A percentile compares a stretch with the other conserved stretches of the same genome.
These are phyloP conservation scores for Xylophagus ater DNA, from an alignment of 2,888 invertebrate genomes.

Conservation along the genomic window DNA sequence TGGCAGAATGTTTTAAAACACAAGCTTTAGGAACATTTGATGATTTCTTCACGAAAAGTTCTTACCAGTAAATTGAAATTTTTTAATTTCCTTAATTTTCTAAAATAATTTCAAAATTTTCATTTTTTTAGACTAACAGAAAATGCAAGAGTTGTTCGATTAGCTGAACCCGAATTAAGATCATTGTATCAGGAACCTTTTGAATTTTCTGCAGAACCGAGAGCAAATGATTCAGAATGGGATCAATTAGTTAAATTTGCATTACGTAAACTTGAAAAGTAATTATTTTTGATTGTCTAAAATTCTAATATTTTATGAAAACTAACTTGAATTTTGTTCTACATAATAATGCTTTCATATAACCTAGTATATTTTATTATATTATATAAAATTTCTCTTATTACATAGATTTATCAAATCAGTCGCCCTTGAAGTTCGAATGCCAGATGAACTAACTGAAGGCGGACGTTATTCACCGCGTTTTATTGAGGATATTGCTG, in stretches of 20 bases:
- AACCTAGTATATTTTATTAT: neutral
- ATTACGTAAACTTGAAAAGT: conserved; percentile 61
- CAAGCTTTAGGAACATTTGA: conserved; percentile 64
- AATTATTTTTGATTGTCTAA: conserved; percentile 14
- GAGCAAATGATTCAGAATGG: conserved; percentile 69
- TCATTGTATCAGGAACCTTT: conserved; percentile 59
- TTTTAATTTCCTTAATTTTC: neutral
- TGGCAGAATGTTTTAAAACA: conserved; percentile 79
- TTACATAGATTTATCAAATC: conserved; percentile 58
- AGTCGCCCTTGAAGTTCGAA: conserved; percentile 59
- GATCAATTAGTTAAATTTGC: conserved; percentile 67
- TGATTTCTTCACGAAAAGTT: neutral
- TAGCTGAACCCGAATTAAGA: conserved; percentile 57
- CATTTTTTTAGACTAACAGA: conserved; percentile 48
- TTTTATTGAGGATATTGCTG: conserved; percentile 72
- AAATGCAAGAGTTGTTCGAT: conserved; percentile 56
- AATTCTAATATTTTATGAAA: neutral
- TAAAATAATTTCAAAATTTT: neutral
- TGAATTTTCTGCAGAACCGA: conserved; percentile 58
- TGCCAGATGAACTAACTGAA: conserved; percentile 65
- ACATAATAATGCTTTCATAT: neutral
- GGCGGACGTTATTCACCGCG: conserved; percentile 64
- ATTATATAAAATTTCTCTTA: neutral
- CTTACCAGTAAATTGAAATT: neutral
- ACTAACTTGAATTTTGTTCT: neutral